These are phyloP conservation scores for Sebastes oblongus DNA, from an alignment of 2,797 vertebrate genomes.

Conservation along the genomic window DNA sequence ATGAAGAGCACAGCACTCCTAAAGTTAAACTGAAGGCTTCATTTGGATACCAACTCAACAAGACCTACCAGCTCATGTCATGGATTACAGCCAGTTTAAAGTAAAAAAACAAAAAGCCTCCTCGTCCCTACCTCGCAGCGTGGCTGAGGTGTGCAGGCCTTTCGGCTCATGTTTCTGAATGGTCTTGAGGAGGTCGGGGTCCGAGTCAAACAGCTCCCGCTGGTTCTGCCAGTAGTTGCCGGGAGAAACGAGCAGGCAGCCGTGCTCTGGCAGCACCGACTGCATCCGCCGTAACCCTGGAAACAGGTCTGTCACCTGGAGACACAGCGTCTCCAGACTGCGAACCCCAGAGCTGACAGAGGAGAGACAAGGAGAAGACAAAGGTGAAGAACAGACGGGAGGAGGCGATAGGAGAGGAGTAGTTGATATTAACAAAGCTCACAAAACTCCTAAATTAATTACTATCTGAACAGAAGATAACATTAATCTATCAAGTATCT, in stretches of 20 bases:
- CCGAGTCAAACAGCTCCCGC: slow-evolving; percentile 88
- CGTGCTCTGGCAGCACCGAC: slow-evolving; percentile 91
- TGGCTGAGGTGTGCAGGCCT: slow-evolving; percentile 93
- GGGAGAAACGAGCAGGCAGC: slow-evolving; percentile 93
- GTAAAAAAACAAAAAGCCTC: background rate
- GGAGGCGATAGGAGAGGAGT: background rate
- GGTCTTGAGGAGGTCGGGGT: slow-evolving; percentile 92
- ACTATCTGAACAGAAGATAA: background rate
- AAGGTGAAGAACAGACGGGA: background rate
- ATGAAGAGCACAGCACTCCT: background rate
- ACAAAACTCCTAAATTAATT: background rate
- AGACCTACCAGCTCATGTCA: too few relatives aligned
- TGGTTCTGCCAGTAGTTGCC: slow-evolving; percentile 99
- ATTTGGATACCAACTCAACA: too few relatives aligned
- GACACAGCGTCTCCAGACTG: slow-evolving; percentile 92
- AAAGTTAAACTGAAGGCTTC: background rate
- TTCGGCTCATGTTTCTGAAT: slow-evolving; percentile 98
- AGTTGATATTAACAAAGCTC: background rate
- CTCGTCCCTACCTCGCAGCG: slow-evolving; percentile 86
- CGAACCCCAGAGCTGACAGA: slow-evolving; percentile 77
- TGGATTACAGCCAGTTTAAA: too few relatives aligned
- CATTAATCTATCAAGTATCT: background rate
- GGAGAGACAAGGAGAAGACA: background rate
- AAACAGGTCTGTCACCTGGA: slow-evolving; percentile 94
- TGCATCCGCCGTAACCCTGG: slow-evolving; percentile 90